Conservation (phyloP, 2,888 invertebrate species). For the Salticus scenicus region DNA sequence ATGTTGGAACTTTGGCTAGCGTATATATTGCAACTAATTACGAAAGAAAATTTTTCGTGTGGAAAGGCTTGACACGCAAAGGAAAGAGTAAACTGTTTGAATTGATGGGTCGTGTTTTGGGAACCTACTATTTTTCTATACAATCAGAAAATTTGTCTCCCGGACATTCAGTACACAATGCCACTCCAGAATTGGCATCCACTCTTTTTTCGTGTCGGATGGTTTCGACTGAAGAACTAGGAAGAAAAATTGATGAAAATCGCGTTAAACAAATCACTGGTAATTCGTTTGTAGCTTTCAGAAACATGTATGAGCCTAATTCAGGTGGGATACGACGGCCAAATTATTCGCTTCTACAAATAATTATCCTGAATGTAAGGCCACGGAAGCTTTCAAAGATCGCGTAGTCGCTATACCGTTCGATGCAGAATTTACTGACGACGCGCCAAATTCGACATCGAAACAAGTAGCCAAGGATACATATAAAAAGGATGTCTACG, state of each 20-base stretch:
- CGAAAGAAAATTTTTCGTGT: too few relatives aligned
- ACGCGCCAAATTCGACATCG: background rate
- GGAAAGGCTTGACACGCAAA: too few relatives aligned
- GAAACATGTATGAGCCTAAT: conserved; percentile 21
- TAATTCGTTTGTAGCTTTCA: conserved; percentile 1
- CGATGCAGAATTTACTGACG: background rate
- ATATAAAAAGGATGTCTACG: background rate
- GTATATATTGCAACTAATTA: too few relatives aligned
- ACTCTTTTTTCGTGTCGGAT: too few relatives aligned
- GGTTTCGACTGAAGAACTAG: too few relatives aligned
- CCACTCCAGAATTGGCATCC: too few relatives aligned
- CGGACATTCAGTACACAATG: too few relatives aligned
- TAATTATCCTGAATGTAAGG: conserved; percentile 22
- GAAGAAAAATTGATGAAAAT: conserved; percentile 6
- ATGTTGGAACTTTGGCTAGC: too few relatives aligned
- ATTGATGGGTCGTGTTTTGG: too few relatives aligned
- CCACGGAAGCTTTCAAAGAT: conserved; percentile 29
- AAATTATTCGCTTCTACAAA: conserved; percentile 27
- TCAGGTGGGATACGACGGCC: background rate
- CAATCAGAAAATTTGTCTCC: too few relatives aligned
- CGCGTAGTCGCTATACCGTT: conserved; percentile 28
- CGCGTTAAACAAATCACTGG: conserved; percentile 40
- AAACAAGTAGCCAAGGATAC: background rate
- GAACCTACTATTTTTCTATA: too few relatives aligned
- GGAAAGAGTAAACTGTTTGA: too few relatives aligned